A percentile compares a stretch with the other conserved stretches of the same genome.
These are phyloP conservation scores for Spilogale gracilis DNA, from an alignment of 2,113 vertebrate species.

Conservation along the genomic window DNA sequence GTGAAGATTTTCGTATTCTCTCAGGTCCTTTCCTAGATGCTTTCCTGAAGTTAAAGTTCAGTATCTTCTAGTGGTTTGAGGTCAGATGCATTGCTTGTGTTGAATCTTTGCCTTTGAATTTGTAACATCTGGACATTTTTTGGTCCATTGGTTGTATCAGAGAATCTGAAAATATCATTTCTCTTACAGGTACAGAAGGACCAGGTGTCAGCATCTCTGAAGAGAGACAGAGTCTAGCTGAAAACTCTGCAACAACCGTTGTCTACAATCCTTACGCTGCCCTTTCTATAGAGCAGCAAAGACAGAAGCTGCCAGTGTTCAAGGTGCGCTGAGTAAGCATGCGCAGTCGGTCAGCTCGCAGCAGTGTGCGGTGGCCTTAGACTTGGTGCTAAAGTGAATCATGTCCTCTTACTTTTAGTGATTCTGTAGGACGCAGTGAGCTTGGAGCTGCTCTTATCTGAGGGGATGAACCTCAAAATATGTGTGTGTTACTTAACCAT, in stretches of 20 bases:
- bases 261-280: constrained; percentile 96
- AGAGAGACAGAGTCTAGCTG: constrained; percentile 94
- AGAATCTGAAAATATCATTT: constrained; percentile 68
- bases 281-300: constrained; percentile 97
- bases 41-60: constrained; percentile 18
- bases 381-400: background rate
- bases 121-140: constrained; percentile 9
- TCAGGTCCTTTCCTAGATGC: background rate
- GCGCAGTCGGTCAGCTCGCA: fast-evolving
- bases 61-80: background rate
- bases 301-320: constrained; percentile 98
- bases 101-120: background rate
- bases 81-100: background rate
- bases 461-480: background rate
- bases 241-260: constrained; percentile 91
- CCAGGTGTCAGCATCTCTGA: constrained; percentile 94
- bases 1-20: constrained; percentile 2
- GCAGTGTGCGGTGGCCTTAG: background rate
- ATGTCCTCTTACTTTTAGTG: background rate
- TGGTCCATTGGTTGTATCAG: background rate
- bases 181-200: constrained; percentile 92
- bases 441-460: background rate
- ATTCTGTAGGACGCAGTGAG: background rate
- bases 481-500: background rate
- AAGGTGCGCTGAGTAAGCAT: constrained; percentile 88